Percentiles rank a stretch among this genome's conserved stretches.
Evolutionary conservation across 2,888 invertebrate genomes (phyloP).

Genomic region (Argynnis bischoffii): DNA sequence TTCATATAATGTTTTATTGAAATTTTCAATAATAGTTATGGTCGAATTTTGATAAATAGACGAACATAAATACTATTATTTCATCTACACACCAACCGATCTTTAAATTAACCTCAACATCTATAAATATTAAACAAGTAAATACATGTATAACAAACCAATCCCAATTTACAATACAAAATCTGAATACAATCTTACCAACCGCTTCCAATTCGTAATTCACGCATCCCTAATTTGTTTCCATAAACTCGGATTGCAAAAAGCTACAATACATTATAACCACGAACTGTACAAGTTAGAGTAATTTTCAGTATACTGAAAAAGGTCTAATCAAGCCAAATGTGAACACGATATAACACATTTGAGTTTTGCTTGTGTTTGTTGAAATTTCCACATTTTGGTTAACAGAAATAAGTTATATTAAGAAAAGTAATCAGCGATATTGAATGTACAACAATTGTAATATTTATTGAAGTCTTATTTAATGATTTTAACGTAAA

Average conservation of each 20-base stretch:
- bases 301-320: slow-evolving; percentile 40
- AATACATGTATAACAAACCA: not conserved
- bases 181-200: not conserved
- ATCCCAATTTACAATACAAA: not conserved
- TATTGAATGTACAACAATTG: not conserved
- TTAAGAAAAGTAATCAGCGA: slow-evolving; percentile 10
- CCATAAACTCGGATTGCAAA: slow-evolving; percentile 8
- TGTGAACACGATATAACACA: not conserved
- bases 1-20: too few relatives aligned
- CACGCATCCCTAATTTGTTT: slow-evolving; percentile 15
- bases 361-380: not conserved
- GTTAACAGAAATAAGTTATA: slow-evolving; percentile 1
- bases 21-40: too few relatives aligned
- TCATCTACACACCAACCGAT: too few relatives aligned
- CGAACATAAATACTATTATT: too few relatives aligned
- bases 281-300: slow-evolving; percentile 13
- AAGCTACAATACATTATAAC: slow-evolving; percentile 30
- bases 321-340: slow-evolving; percentile 44
- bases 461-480: too few relatives aligned
- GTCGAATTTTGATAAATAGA: too few relatives aligned
- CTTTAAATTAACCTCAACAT: not conserved
- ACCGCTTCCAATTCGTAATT: slow-evolving; percentile 8
- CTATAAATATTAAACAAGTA: not conserved
- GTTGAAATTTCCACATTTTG: slow-evolving; percentile 11
- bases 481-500: too few relatives aligned